phyloP scores from a whole-genome alignment of 2,888 invertebrate species.

The Cetonia aurata region DNA sequence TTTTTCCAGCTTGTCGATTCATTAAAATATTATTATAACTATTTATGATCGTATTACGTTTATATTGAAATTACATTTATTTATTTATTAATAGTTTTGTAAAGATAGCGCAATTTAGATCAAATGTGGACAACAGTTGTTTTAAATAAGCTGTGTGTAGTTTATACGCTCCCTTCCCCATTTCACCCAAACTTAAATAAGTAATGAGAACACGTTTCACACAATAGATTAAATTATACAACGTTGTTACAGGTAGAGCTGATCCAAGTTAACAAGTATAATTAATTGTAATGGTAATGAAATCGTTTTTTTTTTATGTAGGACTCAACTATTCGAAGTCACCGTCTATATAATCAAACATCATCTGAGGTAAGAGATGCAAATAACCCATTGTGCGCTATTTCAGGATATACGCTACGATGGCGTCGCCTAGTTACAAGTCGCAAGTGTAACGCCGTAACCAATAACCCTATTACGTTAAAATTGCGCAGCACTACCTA shows the following conservation, averaged over 20 bases:
- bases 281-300: conserved; percentile 25
- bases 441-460: conserved; percentile 58
- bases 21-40: no score
- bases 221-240: conserved; percentile 10
- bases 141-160: no score
- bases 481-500: background rate
- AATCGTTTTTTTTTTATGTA: conserved; percentile 6
- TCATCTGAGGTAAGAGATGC: conserved; percentile 61
- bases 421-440: conserved; percentile 61
- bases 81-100: no score
- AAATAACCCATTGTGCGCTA: conserved; percentile 61
- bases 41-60: no score
- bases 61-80: no score
- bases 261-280: background rate
- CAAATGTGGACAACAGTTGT: no score
- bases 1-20: no score
- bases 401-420: conserved; percentile 64
- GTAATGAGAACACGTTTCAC: no score
- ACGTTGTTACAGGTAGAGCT: background rate
- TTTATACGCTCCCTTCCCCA: no score
- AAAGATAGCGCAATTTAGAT: no score
- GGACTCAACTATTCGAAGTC: conserved; percentile 23
- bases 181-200: no score
- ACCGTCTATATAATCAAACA: conserved; percentile 32
- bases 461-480: conserved; percentile 25